phyloP scores from a whole-genome alignment of 2,113 vertebrate species.

The Podilymbus podiceps region DNA sequence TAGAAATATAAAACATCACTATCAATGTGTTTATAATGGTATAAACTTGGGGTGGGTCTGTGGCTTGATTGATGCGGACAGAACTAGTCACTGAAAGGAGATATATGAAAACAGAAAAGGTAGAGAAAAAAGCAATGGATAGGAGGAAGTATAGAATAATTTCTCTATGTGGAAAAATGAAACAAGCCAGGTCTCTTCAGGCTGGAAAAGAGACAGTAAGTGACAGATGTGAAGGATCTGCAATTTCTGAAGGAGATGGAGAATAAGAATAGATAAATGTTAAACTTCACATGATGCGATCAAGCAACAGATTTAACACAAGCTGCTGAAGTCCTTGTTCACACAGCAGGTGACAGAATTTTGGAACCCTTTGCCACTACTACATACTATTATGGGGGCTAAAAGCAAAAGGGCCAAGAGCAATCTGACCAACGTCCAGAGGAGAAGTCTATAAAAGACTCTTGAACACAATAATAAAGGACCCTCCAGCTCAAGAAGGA shows the following conservation, averaged over 20 bases:
- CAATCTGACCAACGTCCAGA: not conserved
- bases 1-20: not conserved
- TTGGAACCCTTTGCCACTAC: not conserved
- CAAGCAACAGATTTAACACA: not conserved
- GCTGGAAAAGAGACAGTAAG: not conserved
- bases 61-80: not conserved
- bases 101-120: not conserved
- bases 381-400: not conserved
- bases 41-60: not conserved
- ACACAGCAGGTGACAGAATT: not conserved
- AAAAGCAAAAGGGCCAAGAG: not conserved
- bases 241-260: not conserved
- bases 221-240: not conserved
- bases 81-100: not conserved
- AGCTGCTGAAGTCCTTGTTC: not conserved
- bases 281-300: not conserved
- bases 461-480: not conserved
- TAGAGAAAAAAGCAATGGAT: not conserved
- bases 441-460: not conserved
- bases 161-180: not conserved
- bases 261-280: not conserved
- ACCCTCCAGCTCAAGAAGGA: not conserved
- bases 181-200: not conserved
- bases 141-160: not conserved
- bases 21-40: not conserved